Conservation (phyloP, 2,113 vertebrate species). For the Scophthalmus maximus region DNA sequence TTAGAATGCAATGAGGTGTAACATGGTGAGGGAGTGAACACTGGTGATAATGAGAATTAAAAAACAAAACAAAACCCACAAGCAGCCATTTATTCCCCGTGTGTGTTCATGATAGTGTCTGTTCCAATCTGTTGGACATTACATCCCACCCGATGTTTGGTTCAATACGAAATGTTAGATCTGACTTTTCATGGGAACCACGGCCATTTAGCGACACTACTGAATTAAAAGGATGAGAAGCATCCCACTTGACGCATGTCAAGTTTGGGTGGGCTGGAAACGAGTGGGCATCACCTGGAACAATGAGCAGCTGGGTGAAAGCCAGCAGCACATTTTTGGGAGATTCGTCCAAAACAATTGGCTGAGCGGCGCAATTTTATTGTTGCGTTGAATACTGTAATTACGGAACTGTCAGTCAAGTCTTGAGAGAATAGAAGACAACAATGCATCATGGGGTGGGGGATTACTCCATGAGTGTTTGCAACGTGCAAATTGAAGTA, state of each 20-base stretch:
- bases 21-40: neutral
- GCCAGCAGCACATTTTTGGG: slow-evolving; percentile 22
- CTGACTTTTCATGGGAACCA: slow-evolving; percentile 19
- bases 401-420: slow-evolving; percentile 74
- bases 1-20: neutral
- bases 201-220: neutral
- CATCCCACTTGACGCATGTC: slow-evolving; percentile 30
- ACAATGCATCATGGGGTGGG: slow-evolving; percentile 52
- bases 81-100: no score
- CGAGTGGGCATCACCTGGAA: slow-evolving; percentile 39
- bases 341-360: slow-evolving; percentile 68
- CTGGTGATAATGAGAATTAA: slow-evolving; percentile 6
- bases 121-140: slow-evolving; percentile 6
- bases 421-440: slow-evolving; percentile 55
- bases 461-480: slow-evolving; percentile 38
- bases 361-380: slow-evolving; percentile 60
- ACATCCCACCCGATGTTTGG: slow-evolving; percentile 16
- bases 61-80: neutral
- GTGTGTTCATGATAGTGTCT: neutral
- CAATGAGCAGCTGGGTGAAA: slow-evolving; percentile 43
- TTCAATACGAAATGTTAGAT: slow-evolving; percentile 18
- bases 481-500: slow-evolving; percentile 41
- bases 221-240: slow-evolving; percentile 9
- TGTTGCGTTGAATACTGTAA: slow-evolving; percentile 69
- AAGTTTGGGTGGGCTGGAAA: slow-evolving; percentile 42